Conservation (phyloP, 2,888 invertebrate genomes). For the Osmoderma eremita region DNA sequence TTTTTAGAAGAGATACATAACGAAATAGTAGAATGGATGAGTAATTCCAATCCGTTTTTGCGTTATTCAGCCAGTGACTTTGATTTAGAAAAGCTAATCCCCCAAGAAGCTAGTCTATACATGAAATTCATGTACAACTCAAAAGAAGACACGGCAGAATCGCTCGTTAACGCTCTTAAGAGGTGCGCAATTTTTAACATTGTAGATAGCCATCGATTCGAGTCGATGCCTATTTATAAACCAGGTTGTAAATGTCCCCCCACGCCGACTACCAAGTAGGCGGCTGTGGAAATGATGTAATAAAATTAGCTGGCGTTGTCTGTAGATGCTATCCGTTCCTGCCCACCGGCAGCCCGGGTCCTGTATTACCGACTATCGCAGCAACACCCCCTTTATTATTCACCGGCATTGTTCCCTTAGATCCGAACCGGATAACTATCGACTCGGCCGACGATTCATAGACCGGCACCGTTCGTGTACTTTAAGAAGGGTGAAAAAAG, state of each 20-base stretch:
- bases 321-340: constrained; percentile 49
- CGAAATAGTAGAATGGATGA: no score
- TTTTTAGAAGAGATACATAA: no score
- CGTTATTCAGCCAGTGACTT: no score
- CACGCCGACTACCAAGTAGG: constrained; percentile 39
- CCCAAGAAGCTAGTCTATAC: no score
- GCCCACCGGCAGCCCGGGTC: constrained; percentile 47
- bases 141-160: no score
- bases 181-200: constrained; percentile 13
- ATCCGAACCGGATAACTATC: constrained; percentile 21
- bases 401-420: constrained; percentile 38
- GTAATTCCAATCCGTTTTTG: no score
- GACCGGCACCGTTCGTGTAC: constrained; percentile 11
- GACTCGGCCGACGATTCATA: constrained; percentile 5
- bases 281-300: constrained; percentile 44
- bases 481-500: not conserved
- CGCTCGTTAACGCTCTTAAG: not conserved
- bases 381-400: constrained; percentile 39
- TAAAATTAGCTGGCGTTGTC: constrained; percentile 49
- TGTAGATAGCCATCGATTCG: constrained; percentile 15
- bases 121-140: no score
- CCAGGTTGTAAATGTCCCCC: constrained; percentile 39
- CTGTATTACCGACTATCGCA: constrained; percentile 39
- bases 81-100: no score
- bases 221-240: constrained; percentile 37